Evolutionary conservation across 2,797 vertebrate species (phyloP), one percentile per base, ranked within the genome.

Genomic region (Sphaeramia orbicularis): DNA sequence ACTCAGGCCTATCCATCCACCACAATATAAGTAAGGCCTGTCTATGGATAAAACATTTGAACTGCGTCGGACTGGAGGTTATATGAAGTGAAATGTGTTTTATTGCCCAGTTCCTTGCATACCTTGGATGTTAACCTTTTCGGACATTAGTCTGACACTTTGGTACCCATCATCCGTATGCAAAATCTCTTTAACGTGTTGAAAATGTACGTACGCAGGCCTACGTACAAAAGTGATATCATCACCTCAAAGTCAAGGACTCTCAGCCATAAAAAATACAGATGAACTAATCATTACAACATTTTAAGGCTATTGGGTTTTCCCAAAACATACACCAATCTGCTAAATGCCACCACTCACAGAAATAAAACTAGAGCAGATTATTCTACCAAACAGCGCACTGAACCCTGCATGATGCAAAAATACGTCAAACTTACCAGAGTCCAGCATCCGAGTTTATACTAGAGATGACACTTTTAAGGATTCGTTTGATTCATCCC

Each of bases 181-280:
- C 18, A 18, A 47, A 42, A 32, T 42, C 6, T 13, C 1, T 19
- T 10, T n/a, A 24, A 43, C 65, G 15, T 49, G 35, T 40, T 58
- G n/a, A 32, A 45, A 54, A 59, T 35, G 38, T 13, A 24, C 12
- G 16, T 50, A 57, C 32, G 14, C 27, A 43, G 44, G 47, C 53
- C 68, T 56, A 69, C 45, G 37, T 54, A 41, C 15, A 48, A 58
- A 45, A 62, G 68, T 86, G 86, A 90, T 86, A 86, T 89, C 76
- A 90, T 74, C 59, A 40, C 58, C 42, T 77, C 71, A 67, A 80
- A 87, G 77, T 88, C 83, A 90, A 90, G 76, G 83, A 79, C 77
- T 86, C 65, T 58, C 43, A 57, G 38, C 38, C 65, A 48, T 21
- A 42, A 61, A 70, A 40, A 2, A 24, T 24, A 24, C 5, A 24